phyloP scores from a whole-genome alignment of 2,113 vertebrate genomes.

The Seriola rivoliana region DNA sequence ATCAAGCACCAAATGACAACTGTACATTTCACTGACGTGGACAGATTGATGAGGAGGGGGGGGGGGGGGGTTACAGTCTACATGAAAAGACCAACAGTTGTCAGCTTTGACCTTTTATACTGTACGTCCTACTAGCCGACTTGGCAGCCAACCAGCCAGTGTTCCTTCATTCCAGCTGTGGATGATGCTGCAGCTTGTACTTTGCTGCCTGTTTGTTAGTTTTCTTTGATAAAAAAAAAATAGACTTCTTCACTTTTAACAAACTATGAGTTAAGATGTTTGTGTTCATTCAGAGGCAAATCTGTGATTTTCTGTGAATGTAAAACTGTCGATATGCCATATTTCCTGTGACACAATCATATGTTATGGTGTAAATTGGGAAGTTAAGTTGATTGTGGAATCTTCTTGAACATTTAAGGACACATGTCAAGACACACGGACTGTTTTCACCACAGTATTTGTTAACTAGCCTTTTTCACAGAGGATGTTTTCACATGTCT shows the following conservation, averaged over 20 bases:
- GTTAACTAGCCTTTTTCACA: not conserved
- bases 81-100: not conserved
- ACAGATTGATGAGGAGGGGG: not conserved
- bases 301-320: constrained; percentile 23
- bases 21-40: constrained; percentile 1
- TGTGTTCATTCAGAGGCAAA: not conserved
- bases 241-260: too few relatives aligned
- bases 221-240: not conserved
- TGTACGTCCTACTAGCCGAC: constrained; percentile 15
- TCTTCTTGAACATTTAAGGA: not conserved
- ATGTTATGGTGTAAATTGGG: not conserved
- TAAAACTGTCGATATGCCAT: not conserved
- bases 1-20: constrained; percentile 8
- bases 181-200: not conserved
- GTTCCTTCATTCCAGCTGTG: not conserved
- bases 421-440: too few relatives aligned
- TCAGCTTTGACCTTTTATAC: not conserved
- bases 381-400: not conserved
- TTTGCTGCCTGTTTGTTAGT: not conserved
- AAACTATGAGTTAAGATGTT: not conserved
- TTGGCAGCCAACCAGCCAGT: constrained; percentile 24
- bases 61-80: not conserved
- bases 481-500: too few relatives aligned
- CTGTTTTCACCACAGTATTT: not conserved
- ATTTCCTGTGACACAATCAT: not conserved